Evolutionary conservation across 1,140 invertebrate species (phyloP), one percentile per base, ranked within the genome.

Genomic region (Aphidius ervi): DNA sequence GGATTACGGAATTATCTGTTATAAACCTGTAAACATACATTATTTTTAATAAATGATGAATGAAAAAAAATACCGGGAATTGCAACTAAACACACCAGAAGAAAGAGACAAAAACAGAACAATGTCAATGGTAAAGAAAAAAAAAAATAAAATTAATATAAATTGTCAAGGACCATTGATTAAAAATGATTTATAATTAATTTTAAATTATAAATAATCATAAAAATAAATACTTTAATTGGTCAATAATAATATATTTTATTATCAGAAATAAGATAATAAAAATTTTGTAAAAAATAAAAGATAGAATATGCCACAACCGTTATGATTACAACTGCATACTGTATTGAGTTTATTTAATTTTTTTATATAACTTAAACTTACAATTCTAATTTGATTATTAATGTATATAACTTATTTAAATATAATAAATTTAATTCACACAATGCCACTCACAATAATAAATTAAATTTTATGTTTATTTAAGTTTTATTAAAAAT

Each of bases 401-500:
- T 31, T 31, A 31, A 31, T 31, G 4, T 31, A 1, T 31, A 3
- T 31, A 31, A 3, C 23, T 31, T 2, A 31, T 31, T 62, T 40
- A 6, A 47, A 39, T 61, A 69, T 73, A 70, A 72, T 74, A 70
- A 63, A 66, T 46, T 69, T 68, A 67, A 73, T 70, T 73, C 65
- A 70, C 67, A 69, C 67, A 49, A 50, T 68, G 62, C 63, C 66
- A 70, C 66, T 67, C 53, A 65, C 47, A 59, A 64, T 64, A 73
- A 70, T 68, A 69, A 69, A 57, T 47, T 41, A 43, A 49, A 43
- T 56, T 56, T 50, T 70, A 31, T 31, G 23, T 31, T 31, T 31
- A 31, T 31, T 31, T 31, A 31, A 31, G 23, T 31, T 31, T 31
- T 31, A 3, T 31, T 3, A 31, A 31, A 31, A 31, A 31, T 31